Evolutionary conservation across 1,140 invertebrate genomes (phyloP).

Genomic region (Tenebrio molitor): DNA sequence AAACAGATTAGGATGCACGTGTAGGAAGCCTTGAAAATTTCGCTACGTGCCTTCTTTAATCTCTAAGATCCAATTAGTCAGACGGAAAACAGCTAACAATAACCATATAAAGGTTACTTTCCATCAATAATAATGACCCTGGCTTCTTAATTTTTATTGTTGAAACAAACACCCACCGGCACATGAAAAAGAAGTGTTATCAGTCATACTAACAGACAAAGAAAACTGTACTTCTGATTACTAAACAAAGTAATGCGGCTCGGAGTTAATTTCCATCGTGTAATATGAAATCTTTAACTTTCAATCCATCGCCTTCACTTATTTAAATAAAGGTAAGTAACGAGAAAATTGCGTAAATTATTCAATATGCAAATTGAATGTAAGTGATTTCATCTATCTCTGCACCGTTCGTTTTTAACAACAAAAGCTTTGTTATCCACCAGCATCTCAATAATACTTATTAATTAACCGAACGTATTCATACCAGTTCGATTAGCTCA

Average conservation of each 20-base stretch:
- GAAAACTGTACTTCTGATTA: too few species aligned
- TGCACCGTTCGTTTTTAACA: background rate
- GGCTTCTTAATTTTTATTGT: too few species aligned
- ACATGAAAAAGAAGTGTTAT: too few species aligned
- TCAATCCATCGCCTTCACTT: slow-evolving; percentile 2
- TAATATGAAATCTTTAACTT: background rate
- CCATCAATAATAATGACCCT: too few species aligned
- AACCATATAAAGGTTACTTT: background rate
- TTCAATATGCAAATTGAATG: background rate
- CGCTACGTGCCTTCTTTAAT: slow-evolving; percentile 19
- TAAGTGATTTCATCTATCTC: background rate
- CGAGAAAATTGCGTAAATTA: slow-evolving; percentile 10
- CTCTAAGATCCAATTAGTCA: slow-evolving; percentile 8
- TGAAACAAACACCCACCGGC: too few species aligned
- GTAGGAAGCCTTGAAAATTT: slow-evolving; percentile 33
- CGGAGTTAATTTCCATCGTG: too few species aligned
- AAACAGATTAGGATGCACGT: slow-evolving; percentile 31
- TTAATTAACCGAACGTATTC: background rate
- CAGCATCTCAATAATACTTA: background rate
- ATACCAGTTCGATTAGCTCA: background rate
- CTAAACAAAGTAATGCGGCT: too few species aligned
- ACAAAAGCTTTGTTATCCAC: slow-evolving; percentile 5
- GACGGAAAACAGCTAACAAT: background rate
- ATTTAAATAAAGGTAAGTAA: slow-evolving; percentile 2
- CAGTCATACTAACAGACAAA: too few species aligned